Conservation (phyloP, 2,113 vertebrate genomes). For the Hippocampus zosterae region DNA sequence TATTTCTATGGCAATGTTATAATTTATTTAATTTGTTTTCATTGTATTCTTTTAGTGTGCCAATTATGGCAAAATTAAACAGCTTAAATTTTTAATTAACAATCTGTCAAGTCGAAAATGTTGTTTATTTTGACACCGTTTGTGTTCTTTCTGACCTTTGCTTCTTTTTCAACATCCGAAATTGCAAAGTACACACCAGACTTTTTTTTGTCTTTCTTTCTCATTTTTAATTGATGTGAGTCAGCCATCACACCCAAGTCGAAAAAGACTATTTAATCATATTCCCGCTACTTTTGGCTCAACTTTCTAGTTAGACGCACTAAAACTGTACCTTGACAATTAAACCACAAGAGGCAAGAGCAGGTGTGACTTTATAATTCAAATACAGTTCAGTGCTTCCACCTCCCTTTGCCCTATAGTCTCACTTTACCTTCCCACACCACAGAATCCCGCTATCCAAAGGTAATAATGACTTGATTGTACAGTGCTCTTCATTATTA, state of each 20-base stretch:
- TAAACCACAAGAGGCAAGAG: not conserved
- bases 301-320: not conserved
- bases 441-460: constrained; percentile 5
- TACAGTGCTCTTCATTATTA: constrained; percentile 24
- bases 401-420: constrained; percentile 1
- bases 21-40: not conserved
- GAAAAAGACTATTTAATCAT: not conserved
- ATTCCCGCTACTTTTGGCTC: constrained; percentile 4
- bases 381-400: constrained; percentile 21
- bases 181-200: constrained; percentile 6
- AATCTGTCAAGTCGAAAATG: not conserved
- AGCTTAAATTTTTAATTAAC: not conserved
- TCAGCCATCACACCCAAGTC: not conserved
- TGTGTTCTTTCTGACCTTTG: not conserved
- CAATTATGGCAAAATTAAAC: not conserved
- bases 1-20: no score
- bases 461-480: constrained; percentile 38
- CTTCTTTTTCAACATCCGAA: not conserved
- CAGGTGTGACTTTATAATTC: constrained; percentile 22
- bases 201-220: not conserved
- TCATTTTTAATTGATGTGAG: not conserved
- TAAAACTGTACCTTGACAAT: constrained; percentile 1
- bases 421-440: not conserved
- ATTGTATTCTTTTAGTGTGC: not conserved
- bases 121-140: not conserved